Percentiles rank a stretch among this genome's conserved stretches.
Conservation (phyloP, 2,888 invertebrate species). For the Galerucella nymphaeae region DNA sequence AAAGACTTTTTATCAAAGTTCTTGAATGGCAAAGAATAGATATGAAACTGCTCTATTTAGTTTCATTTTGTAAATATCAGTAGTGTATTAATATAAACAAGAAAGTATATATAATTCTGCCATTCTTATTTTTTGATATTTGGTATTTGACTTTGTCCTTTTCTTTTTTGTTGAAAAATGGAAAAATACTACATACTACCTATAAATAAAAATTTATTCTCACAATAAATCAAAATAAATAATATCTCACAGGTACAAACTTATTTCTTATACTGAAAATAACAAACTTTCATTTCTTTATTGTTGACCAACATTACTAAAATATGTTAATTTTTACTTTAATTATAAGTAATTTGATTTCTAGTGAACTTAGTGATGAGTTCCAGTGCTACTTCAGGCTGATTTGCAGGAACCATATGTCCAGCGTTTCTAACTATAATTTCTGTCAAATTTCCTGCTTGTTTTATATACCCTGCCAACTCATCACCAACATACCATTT, state of each 20-base stretch:
- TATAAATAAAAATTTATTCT: no score
- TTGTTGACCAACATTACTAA: no score
- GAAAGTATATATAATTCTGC: not conserved
- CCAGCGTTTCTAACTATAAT: slow-evolving; percentile 81
- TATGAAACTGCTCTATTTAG: slow-evolving; percentile 50
- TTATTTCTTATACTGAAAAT: not conserved
- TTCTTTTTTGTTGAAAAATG: no score
- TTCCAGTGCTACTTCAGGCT: slow-evolving; percentile 79
- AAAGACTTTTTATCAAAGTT: slow-evolving; percentile 94
- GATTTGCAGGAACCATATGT: slow-evolving; percentile 84
- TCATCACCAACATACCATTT: slow-evolving; percentile 75
- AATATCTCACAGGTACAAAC: not conserved
- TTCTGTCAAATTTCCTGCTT: slow-evolving; percentile 75
- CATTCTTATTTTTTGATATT: not conserved
- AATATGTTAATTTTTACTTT: not conserved
- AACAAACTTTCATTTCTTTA: no score
- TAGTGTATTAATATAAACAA: not conserved
- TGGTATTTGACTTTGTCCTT: no score
- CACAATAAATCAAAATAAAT: not conserved
- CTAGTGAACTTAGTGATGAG: slow-evolving; percentile 67
- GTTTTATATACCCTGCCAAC: slow-evolving; percentile 79
- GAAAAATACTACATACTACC: no score
- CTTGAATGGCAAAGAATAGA: slow-evolving; percentile 73
- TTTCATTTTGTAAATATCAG: slow-evolving; percentile 19
- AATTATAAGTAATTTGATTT: slow-evolving; percentile 37